Evolutionary conservation across 1,140 invertebrate genomes (phyloP), one percentile per base, ranked within the genome.

Genomic region (Trichogramma pretiosum): DNA sequence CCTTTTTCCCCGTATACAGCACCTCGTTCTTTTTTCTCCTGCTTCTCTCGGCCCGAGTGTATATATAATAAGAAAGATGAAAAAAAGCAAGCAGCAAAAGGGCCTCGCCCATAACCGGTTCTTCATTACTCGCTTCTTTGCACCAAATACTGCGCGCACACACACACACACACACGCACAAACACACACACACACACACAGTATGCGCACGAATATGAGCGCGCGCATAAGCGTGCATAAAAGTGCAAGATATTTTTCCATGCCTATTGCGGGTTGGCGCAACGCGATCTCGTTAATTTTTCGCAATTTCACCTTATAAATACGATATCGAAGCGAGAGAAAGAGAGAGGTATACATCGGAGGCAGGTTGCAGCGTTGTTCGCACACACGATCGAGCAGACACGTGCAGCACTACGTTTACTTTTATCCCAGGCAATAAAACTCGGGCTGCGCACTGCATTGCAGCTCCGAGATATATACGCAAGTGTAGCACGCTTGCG

Each of bases 31-130:
- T 21, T n/a, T 14, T 35, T 34, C 26, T 48, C 51, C 28, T 26
- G 38, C 48, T 40, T 11, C 34, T 53, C 35, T 34, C 26, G 13
- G 14, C n/a, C n/a, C n/a, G n/a, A n/a, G n/a, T n/a, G 24, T 11
- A 28, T 28, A 7, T 28, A 30, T 46, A 40, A 52, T 45, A 52
- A 50, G 56, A 53, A 42, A 40, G 47, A 28, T 34, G 37, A 54
- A 54, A 57, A 48, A 58, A 46, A 43, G 53, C 37, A 39, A 56
- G 54, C 40, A 54, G 49, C 52, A 40, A 54, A 59, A 62, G 61
- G 59, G 61, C 60, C 67, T 68, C 67, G 67, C 68, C 69, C 69
- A 70, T 68, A 70, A 72, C 69, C 69, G 69, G 69, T 70, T 72
- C 55, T 39, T 50, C 41, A 43, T 42, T 7, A n/a, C 17, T 39